Percentiles rank a stretch among this genome's conserved stretches.
Evolutionary conservation across 2,113 vertebrate species (phyloP).

Genomic region (Embiotoca jacksoni): DNA sequence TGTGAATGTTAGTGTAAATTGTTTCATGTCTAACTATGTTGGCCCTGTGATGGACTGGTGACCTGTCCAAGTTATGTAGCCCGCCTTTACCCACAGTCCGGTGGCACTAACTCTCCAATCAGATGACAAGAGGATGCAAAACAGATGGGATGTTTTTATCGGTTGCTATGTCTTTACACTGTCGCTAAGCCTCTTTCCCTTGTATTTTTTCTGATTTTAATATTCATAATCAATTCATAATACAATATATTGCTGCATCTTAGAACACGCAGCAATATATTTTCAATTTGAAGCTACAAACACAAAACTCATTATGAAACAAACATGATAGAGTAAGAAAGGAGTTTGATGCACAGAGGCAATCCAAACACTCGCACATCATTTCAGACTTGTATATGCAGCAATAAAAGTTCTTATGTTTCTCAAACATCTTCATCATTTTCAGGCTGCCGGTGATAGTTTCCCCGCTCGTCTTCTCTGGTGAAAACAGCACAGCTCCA

Average conservation of each 20-base stretch:
- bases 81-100: no score
- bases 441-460: conserved; percentile 46
- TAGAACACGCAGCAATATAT: background rate
- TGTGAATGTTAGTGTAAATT: no score
- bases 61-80: no score
- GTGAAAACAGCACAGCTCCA: conserved; percentile 61
- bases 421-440: conserved; percentile 41
- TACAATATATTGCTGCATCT: background rate
- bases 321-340: background rate
- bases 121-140: no score
- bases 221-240: no score
- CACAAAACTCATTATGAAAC: background rate
- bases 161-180: background rate
- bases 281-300: conserved; percentile 5
- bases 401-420: conserved; percentile 21
- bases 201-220: no score
- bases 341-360: background rate
- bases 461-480: conserved; percentile 45
- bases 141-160: no score
- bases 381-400: conserved; percentile 4
- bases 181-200: background rate
- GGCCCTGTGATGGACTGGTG: no score
- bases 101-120: no score
- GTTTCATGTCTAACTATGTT: no score
- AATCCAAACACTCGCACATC: conserved; percentile 3